These are phyloP conservation scores for Chrysemys picta DNA, from an alignment of 2,113 vertebrate genomes.

Conservation along the genomic window DNA sequence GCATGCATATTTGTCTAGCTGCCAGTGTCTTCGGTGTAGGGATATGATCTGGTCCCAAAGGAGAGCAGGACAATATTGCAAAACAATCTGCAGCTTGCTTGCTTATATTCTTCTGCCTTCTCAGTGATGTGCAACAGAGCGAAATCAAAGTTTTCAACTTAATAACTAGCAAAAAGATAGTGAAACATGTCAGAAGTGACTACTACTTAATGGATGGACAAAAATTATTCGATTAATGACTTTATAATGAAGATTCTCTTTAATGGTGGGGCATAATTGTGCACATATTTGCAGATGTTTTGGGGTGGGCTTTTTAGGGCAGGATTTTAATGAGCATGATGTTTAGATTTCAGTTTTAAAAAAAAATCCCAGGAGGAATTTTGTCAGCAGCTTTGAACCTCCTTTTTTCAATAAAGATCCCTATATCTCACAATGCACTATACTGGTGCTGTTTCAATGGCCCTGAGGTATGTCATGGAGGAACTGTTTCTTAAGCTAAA, in stretches of 20 bases:
- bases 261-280: not conserved
- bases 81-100: not conserved
- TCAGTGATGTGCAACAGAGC: not conserved
- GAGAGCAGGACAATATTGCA: not conserved
- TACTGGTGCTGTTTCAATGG: not conserved
- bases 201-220: not conserved
- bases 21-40: not conserved
- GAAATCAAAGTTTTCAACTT: not conserved
- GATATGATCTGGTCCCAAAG: rapidly evolving
- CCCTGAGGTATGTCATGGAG: not conserved
- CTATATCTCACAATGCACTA: not conserved
- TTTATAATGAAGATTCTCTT: rapidly evolving
- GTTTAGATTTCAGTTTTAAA: not conserved
- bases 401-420: not conserved
- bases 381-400: not conserved
- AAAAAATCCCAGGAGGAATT: not conserved
- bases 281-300: rapidly evolving
- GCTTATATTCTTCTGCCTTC: not conserved
- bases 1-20: not conserved
- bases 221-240: not conserved
- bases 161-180: not conserved
- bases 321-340: not conserved
- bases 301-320: not conserved
- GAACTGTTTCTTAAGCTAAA: not conserved
- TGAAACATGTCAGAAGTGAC: not conserved